phyloP scores from a whole-genome alignment of 2,888 invertebrate species.

The Dynastes hyllus region DNA sequence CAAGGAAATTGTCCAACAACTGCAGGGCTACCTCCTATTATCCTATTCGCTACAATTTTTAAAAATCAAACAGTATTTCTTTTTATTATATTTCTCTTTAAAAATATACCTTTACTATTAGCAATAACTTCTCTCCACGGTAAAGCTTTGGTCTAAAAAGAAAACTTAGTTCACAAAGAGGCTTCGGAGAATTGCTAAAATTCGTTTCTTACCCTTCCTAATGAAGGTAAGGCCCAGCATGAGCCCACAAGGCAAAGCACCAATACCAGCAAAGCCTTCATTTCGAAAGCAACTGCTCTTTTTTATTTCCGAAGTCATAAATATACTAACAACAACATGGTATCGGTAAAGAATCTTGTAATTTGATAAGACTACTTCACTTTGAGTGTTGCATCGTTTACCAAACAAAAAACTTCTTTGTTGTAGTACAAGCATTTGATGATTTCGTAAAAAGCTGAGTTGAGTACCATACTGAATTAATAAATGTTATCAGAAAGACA shows the following conservation, averaged over 20 bases:
- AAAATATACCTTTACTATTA: conserved; percentile 14
- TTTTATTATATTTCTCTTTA: neutral
- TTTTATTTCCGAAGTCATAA: neutral
- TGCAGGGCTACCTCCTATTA: conserved; percentile 60
- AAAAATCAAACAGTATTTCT: neutral
- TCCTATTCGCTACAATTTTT: conserved; percentile 43
- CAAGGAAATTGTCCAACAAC: conserved; percentile 61
- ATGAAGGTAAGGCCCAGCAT: neutral
- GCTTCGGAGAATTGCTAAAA: neutral
- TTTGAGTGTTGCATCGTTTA: neutral
- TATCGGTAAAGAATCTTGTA: neutral
- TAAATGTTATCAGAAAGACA: too few species aligned
- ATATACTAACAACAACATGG: neutral
- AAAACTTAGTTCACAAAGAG: neutral
- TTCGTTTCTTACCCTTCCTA: neutral
- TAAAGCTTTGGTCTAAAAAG: conserved; percentile 11
- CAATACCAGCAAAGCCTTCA: conserved; percentile 13
- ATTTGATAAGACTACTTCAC: neutral
- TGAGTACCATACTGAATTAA: too few species aligned
- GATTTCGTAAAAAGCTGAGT: neutral
- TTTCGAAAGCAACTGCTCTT: conserved; percentile 10
- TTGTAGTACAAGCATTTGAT: neutral
- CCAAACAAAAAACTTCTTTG: too few species aligned
- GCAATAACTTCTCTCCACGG: neutral
- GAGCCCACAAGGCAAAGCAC: conserved; percentile 16